These are phyloP conservation scores for Pheucticus melanocephalus DNA, from an alignment of 2,113 vertebrate species.

Conservation along the genomic window DNA sequence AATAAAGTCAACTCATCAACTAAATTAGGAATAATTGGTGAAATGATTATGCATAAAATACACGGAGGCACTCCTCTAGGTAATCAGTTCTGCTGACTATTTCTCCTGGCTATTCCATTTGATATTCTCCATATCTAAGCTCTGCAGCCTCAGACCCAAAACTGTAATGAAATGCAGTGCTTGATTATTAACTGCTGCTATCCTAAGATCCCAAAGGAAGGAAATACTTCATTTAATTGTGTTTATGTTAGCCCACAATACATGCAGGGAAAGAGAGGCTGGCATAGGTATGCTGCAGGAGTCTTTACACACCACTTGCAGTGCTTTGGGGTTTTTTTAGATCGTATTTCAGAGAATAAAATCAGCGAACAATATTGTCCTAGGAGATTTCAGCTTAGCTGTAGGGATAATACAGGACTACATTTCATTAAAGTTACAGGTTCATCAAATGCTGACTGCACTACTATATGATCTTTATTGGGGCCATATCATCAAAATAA, in stretches of 20 bases:
- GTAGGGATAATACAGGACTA: slow-evolving; percentile 34
- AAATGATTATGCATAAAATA: slow-evolving; percentile 25
- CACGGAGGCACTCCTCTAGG: neutral
- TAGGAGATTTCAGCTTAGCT: slow-evolving; percentile 41
- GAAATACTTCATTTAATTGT: slow-evolving; percentile 53
- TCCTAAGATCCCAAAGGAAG: slow-evolving; percentile 49
- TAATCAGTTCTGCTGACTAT: slow-evolving; percentile 10
- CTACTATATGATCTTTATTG: neutral
- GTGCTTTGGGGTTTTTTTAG: neutral
- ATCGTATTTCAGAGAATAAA: slow-evolving; percentile 44
- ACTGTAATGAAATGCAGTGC: slow-evolving; percentile 35
- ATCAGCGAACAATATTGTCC: slow-evolving; percentile 34
- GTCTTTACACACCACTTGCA: neutral
- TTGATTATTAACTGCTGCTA: slow-evolving; percentile 41
- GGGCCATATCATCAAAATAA: slow-evolving; percentile 20
- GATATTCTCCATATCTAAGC: slow-evolving; percentile 33
- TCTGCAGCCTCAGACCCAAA: slow-evolving; percentile 40
- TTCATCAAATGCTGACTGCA: slow-evolving; percentile 45
- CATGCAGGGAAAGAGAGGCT: neutral
- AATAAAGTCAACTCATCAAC: neutral
- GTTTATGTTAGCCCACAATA: neutral
- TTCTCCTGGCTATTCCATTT: slow-evolving; percentile 55
- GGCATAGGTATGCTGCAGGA: slow-evolving; percentile 1
- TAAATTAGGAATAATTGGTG: slow-evolving; percentile 41
- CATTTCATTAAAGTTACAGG: slow-evolving; percentile 55